These are phyloP conservation scores for Helleia helle DNA, from an alignment of 2,888 invertebrate species.

Conservation along the genomic window DNA sequence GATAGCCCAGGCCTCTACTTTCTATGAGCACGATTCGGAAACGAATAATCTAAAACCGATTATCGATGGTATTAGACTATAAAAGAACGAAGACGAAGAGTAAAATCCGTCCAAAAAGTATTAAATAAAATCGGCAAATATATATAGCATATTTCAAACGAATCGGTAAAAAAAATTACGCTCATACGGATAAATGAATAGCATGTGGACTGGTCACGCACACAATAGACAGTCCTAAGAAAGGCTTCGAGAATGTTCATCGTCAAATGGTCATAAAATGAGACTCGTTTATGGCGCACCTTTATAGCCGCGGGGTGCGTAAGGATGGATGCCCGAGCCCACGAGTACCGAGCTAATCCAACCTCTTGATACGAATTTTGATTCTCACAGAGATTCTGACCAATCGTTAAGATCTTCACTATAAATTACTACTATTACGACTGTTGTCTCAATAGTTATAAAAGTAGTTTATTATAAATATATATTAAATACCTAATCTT, in stretches of 20 bases:
- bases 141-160: background rate
- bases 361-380: constrained; percentile 9
- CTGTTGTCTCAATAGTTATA: too few relatives aligned
- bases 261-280: constrained; percentile 71
- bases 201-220: too few relatives aligned
- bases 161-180: constrained; percentile 25
- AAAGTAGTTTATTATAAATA: too few relatives aligned
- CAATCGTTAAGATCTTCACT: background rate
- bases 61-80: constrained; percentile 42
- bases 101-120: background rate
- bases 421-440: too few relatives aligned
- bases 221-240: constrained; percentile 55
- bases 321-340: constrained; percentile 53
- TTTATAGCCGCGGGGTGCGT: constrained; percentile 61
- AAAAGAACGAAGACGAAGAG: constrained; percentile 18
- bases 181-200: too few relatives aligned
- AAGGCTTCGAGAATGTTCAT: constrained; percentile 36
- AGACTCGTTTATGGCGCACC: constrained; percentile 66
- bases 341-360: too few relatives aligned
- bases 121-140: background rate
- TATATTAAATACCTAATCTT: too few relatives aligned
- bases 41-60: too few relatives aligned
- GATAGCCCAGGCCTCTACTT: constrained; percentile 56
- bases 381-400: background rate
- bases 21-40: constrained; percentile 58